These are phyloP conservation scores for Gymnoscelis rufifasciata DNA, from an alignment of 2,888 invertebrate species.

Conservation along the genomic window DNA sequence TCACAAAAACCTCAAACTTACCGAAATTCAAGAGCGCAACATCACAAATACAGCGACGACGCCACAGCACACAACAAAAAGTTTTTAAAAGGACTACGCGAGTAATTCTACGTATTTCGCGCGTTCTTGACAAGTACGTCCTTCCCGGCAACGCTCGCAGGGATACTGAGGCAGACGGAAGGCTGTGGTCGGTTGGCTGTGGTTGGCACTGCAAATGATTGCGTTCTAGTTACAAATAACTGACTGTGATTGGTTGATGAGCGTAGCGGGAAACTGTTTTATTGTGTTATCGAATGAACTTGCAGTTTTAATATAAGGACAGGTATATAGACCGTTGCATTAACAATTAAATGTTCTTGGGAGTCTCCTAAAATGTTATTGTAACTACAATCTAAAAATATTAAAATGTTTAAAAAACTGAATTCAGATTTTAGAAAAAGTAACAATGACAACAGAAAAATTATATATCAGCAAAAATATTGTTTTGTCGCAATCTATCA, in stretches of 20 bases:
- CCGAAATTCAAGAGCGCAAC: slow-evolving; percentile 14
- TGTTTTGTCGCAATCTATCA: no score
- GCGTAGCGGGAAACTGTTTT: slow-evolving; percentile 2
- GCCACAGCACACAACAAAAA: slow-evolving; percentile 17
- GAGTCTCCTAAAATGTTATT: no score
- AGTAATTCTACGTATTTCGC: no score
- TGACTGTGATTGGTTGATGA: slow-evolving; percentile 26
- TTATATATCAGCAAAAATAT: no score
- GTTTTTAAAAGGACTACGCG: background rate
- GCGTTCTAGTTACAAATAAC: slow-evolving; percentile 51
- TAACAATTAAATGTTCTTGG: no score
- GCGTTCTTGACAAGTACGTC: slow-evolving; percentile 31
- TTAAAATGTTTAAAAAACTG: no score
- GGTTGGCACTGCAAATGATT: slow-evolving; percentile 50
- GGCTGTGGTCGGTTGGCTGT: slow-evolving; percentile 20
- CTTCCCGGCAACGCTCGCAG: slow-evolving; percentile 36
- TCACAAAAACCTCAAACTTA: slow-evolving; percentile 9
- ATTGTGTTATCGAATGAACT: background rate
- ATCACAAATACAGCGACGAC: slow-evolving; percentile 15
- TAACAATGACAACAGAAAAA: no score
- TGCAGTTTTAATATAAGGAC: no score
- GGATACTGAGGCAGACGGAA: slow-evolving; percentile 46
- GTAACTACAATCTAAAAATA: no score
- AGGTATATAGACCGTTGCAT: no score
- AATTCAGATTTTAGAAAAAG: no score